Conservation (phyloP, 2,113 vertebrate species). For the Nipponia nippon region DNA sequence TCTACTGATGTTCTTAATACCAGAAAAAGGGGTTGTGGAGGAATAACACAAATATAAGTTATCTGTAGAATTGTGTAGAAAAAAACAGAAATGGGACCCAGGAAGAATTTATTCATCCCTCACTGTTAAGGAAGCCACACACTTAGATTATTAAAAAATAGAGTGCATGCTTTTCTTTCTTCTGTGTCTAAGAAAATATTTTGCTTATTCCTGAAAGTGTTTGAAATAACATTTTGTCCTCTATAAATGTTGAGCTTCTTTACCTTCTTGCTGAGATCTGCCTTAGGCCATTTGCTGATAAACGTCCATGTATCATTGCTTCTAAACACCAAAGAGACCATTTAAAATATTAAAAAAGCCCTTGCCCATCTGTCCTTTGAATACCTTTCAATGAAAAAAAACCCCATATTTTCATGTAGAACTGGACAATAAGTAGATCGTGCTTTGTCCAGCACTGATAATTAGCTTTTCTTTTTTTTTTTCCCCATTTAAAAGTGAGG, state of each 20-base stretch:
- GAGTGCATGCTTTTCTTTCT: background rate
- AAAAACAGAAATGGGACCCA: background rate
- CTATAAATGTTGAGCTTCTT: background rate
- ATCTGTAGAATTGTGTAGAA: background rate
- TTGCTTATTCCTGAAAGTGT: background rate
- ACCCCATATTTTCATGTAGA: background rate
- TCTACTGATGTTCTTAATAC: background rate
- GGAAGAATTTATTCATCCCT: background rate
- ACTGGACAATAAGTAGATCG: fast-evolving
- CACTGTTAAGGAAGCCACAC: background rate
- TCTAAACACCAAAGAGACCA: background rate
- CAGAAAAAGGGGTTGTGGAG: background rate
- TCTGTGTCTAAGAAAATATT: background rate
- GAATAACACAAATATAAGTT: background rate
- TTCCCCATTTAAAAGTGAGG: background rate
- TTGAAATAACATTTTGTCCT: background rate
- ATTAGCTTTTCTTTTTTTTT: background rate
- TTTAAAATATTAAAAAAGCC: background rate
- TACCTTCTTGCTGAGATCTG: background rate
- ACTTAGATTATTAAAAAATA: background rate
- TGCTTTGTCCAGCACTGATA: background rate
- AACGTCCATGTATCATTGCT: background rate
- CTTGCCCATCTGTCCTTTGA: background rate
- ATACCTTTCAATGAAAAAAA: background rate
- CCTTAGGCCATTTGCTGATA: conserved; percentile 1